These are phyloP conservation scores for Heliconius sara DNA, from an alignment of 2,888 invertebrate genomes.

Conservation along the genomic window DNA sequence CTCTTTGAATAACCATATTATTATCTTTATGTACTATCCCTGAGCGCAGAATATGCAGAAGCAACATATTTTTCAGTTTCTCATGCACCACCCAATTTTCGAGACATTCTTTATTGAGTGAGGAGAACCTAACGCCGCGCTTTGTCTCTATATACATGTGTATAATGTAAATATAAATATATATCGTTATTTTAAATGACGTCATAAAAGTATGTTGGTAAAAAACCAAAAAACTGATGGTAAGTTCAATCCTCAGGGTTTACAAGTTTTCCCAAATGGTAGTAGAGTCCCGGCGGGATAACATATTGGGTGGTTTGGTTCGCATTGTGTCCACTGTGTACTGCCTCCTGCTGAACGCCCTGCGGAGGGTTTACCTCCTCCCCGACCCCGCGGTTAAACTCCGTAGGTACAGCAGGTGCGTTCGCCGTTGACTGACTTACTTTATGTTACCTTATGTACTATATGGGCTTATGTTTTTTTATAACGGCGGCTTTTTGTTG, in stretches of 20 bases:
- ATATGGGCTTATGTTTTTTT: neutral
- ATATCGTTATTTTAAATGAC: neutral
- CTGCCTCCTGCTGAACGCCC: slow-evolving; percentile 59
- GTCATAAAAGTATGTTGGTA: neutral
- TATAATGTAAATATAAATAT: neutral
- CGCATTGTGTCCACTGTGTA: slow-evolving; percentile 69
- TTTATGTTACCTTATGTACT: neutral
- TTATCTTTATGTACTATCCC: too few relatives aligned
- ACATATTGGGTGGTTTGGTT: slow-evolving; percentile 68
- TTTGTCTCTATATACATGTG: too few relatives aligned
- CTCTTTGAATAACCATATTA: too few relatives aligned
- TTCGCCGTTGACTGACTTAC: slow-evolving; percentile 27
- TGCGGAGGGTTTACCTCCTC: slow-evolving; percentile 55
- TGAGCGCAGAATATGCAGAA: too few relatives aligned
- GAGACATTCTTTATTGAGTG: too few relatives aligned
- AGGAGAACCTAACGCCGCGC: too few relatives aligned
- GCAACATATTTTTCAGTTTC: too few relatives aligned
- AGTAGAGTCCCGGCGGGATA: slow-evolving; percentile 58
- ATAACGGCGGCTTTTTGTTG: neutral
- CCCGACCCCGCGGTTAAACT: slow-evolving; percentile 57
- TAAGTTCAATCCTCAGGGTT: slow-evolving; percentile 65
- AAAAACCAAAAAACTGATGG: slow-evolving; percentile 24
- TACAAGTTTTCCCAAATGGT: slow-evolving; percentile 75
- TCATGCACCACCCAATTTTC: too few relatives aligned
- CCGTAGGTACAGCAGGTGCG: slow-evolving; percentile 66